These are phyloP conservation scores for Brachypodius melanocephalos DNA, from an alignment of 2,113 vertebrate species.

Conservation along the genomic window DNA sequence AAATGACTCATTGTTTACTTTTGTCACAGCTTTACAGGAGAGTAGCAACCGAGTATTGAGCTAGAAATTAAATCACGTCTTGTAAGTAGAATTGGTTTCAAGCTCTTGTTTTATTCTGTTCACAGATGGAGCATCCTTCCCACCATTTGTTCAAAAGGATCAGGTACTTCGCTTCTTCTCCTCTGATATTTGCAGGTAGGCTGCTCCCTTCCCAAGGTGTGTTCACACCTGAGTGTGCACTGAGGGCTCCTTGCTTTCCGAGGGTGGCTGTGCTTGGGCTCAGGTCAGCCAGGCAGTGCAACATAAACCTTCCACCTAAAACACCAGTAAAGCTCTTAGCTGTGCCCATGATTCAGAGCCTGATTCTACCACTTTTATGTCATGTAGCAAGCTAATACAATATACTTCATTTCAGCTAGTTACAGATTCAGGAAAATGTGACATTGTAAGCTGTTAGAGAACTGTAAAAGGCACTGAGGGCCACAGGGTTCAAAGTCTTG, in stretches of 20 bases:
- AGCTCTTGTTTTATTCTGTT: not conserved
- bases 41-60: not conserved
- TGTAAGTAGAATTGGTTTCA: not conserved
- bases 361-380: not conserved
- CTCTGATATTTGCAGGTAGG: conserved; percentile 94
- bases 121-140: conserved; percentile 88
- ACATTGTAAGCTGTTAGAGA: not conserved
- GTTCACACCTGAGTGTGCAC: accelerated
- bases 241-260: not conserved
- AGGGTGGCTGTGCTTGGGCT: not conserved
- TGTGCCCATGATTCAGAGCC: not conserved
- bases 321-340: accelerated
- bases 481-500: not conserved
- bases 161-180: conserved; percentile 83
- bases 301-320: not conserved
- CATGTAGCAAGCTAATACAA: not conserved
- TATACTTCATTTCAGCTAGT: not conserved
- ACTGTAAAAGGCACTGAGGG: not conserved
- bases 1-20: not conserved
- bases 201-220: not conserved
- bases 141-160: conserved; percentile 83
- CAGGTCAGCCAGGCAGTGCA: not conserved
- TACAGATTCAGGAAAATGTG: not conserved
- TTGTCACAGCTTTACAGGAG: not conserved
- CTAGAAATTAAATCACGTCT: not conserved